Evolutionary conservation across 1,140 invertebrate genomes (phyloP).

Genomic region (Sweltsa coloradensis): DNA sequence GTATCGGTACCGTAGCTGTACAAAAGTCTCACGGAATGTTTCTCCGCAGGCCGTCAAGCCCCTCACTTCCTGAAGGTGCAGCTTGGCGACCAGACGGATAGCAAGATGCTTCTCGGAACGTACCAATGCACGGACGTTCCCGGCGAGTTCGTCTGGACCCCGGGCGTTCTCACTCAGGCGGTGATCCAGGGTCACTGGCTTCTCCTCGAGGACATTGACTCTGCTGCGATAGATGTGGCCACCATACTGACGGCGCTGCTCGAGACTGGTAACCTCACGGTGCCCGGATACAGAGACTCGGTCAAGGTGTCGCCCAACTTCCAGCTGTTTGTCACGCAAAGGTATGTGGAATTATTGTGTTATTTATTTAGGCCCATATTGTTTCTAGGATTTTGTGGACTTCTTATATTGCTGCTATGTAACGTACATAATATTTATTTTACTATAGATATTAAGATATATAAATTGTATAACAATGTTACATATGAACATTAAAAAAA

Average conservation of each 20-base stretch:
- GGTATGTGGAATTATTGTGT: no score
- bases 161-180: constrained; percentile 82
- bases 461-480: no score
- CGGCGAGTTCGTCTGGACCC: constrained; percentile 93
- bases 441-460: no score
- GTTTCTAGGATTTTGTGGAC: no score
- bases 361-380: constrained; percentile 1
- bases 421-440: no score
- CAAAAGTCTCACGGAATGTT: constrained; percentile 7
- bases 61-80: constrained; percentile 66
- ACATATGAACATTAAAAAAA: no score
- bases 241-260: constrained; percentile 75
- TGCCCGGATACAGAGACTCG: constrained; percentile 76
- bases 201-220: constrained; percentile 91
- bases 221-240: constrained; percentile 83
- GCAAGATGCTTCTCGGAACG: constrained; percentile 85
- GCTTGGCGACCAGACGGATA: constrained; percentile 95
- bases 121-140: constrained; percentile 94
- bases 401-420: no score
- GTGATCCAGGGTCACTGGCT: constrained; percentile 84
- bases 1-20: no score
- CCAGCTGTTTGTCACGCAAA: constrained; percentile 82
- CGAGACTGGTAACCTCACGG: constrained; percentile 67
- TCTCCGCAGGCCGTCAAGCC: constrained; percentile 19
- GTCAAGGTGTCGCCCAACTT: constrained; percentile 69